These are phyloP conservation scores for Macrosteles quadrilineatus DNA, from an alignment of 1,140 invertebrate species.

Conservation along the genomic window DNA sequence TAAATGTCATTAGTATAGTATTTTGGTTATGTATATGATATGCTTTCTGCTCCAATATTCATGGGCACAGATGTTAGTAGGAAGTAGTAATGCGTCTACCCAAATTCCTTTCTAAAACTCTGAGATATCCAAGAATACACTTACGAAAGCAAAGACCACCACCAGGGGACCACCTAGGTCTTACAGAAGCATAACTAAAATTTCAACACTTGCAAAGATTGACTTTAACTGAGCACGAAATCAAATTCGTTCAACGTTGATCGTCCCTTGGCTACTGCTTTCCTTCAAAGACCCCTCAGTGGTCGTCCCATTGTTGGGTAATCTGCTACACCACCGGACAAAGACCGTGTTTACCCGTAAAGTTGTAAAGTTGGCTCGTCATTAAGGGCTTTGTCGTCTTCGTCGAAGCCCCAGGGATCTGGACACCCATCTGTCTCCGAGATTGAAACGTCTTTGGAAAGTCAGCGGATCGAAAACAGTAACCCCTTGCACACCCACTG, in stretches of 20 bases:
- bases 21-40: no score
- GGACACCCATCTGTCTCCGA: slow-evolving; percentile 13
- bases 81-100: no score
- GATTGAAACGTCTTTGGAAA: slow-evolving; percentile 14
- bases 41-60: no score
- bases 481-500: no score
- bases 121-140: no score
- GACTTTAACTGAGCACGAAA: neutral
- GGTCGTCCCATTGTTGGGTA: neutral
- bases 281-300: neutral
- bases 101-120: no score
- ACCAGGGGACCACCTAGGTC: no score
- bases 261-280: no score
- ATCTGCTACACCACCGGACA: slow-evolving; percentile 6
- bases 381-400: slow-evolving; percentile 1
- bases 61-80: no score
- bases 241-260: slow-evolving; percentile 7
- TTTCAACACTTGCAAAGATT: neutral
- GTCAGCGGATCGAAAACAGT: neutral
- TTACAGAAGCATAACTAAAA: no score
- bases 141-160: no score
- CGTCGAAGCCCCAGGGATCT: neutral
- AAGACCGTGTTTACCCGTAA: neutral
- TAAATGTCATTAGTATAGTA: no score
- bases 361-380: slow-evolving; percentile 12